Base-by-base conservation (phyloP, 2,888 invertebrate genomes). In the Metacarcinus magister region DNA sequence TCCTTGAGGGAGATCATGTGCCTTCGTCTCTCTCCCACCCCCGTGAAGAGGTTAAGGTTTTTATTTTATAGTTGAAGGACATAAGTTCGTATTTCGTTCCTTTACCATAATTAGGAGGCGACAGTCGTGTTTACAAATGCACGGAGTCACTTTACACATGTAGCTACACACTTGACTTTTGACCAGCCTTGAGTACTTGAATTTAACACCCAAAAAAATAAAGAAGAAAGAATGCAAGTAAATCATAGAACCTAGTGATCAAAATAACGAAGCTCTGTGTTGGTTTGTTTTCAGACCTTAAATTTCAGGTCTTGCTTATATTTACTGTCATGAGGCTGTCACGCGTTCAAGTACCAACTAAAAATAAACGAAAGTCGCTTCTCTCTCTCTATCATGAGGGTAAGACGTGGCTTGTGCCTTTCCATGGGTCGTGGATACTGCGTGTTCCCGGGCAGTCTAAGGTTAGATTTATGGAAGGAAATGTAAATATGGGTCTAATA, bases 401-500 rank as follows among this genome's bases (percentile, higher is more conserved):
- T n/a, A 28, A 28, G 75, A n/a, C 75, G 28, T 75, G 75, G 75
- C 28, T 28, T 75, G 75, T 8, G 75, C 75, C 75, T 75, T 75
- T n/a, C 28, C 44, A n/a, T 48, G 92, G 54, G 3, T 28, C 32
- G 92, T 92, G 60, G 92, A 8, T 8, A n/a, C 54, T 92, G 92
- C 92, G 92, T 92, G 92, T 48, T 54, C 54, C 28, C 60, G 54
- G 92, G 28, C 92, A 92, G 54, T 92, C 92, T 54, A 13, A 44
- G 54, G 28, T 54, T 10, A 92, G 92, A 92, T 92, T 92, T 92
- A 92, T 92, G 92, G 54, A 32, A 54, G 92, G n/a, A 92, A 92
- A 92, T 92, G 92, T 92, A 92, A 92, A 92, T 92, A 92, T 54
- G 92, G 54, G 28, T 54, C 32, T 54, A 46, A 92, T 92, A 92